A percentile compares a stretch with the other conserved stretches of the same genome.
Evolutionary conservation across 2,797 vertebrate species (phyloP).

Genomic region (Hipposideros larvatus): DNA sequence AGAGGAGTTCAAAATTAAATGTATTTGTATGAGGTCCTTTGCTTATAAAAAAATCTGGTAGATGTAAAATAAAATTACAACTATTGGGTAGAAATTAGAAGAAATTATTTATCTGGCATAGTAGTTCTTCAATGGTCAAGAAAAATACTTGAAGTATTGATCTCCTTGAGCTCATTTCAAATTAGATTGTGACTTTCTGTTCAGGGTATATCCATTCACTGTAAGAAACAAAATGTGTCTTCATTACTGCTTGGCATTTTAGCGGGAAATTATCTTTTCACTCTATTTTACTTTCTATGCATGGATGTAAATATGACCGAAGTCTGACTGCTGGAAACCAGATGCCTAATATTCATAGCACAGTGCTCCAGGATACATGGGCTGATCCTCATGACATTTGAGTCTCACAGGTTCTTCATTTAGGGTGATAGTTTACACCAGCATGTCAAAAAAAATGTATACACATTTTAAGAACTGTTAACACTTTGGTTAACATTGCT

Average conservation of each 20-base stretch:
- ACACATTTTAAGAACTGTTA: too few relatives aligned
- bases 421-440: background rate
- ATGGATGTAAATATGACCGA: background rate
- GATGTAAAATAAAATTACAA: background rate
- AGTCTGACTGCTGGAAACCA: background rate
- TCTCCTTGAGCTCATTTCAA: background rate
- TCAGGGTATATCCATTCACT: background rate
- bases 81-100: background rate
- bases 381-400: background rate
- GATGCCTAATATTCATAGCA: background rate
- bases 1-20: background rate
- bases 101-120: background rate
- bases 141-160: background rate
- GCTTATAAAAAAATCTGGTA: background rate
- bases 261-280: background rate
- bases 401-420: background rate
- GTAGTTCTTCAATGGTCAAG: background rate
- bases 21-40: background rate
- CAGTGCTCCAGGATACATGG: fast-evolving
- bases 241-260: background rate
- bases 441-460: too few relatives aligned
- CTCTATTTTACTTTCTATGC: background rate
- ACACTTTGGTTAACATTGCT: too few relatives aligned
- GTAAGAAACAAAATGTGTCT: slow-evolving; percentile 1
- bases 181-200: background rate